phyloP scores from a whole-genome alignment of 2,113 vertebrate genomes.

The Calidris pugnax region DNA sequence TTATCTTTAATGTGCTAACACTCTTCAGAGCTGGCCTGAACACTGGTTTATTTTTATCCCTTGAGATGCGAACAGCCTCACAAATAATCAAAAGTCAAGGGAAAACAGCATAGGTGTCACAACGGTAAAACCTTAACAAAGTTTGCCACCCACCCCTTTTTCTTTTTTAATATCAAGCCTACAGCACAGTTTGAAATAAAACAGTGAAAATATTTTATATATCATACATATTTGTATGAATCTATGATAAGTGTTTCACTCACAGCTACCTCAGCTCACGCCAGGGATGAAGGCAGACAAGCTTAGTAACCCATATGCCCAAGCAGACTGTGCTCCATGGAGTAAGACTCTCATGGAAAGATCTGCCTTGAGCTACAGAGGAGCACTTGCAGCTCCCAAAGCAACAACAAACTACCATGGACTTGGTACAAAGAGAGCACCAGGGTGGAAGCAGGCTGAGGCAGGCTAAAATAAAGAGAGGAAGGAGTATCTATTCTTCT shows the following conservation, averaged over 20 bases:
- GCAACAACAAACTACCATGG: background rate
- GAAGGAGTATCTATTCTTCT: background rate
- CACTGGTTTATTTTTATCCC: conserved; percentile 36
- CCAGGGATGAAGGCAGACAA: background rate
- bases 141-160: background rate
- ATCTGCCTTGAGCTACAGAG: background rate
- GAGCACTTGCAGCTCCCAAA: background rate
- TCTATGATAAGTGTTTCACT: background rate
- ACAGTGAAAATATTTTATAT: background rate
- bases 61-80: background rate
- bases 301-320: background rate
- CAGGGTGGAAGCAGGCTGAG: background rate
- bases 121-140: background rate
- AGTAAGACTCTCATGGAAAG: background rate
- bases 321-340: background rate
- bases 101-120: background rate
- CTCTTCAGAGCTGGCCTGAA: conserved; percentile 40
- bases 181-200: conserved; percentile 6
- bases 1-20: conserved; percentile 40
- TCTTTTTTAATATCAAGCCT: background rate
- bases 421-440: background rate
- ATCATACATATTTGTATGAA: background rate
- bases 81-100: background rate
- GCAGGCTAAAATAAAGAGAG: background rate
- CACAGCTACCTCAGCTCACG: background rate